Evolutionary conservation across 2,888 invertebrate genomes (phyloP), one percentile per base, ranked within the genome.

Genomic region (Eubasilissa splendida): DNA sequence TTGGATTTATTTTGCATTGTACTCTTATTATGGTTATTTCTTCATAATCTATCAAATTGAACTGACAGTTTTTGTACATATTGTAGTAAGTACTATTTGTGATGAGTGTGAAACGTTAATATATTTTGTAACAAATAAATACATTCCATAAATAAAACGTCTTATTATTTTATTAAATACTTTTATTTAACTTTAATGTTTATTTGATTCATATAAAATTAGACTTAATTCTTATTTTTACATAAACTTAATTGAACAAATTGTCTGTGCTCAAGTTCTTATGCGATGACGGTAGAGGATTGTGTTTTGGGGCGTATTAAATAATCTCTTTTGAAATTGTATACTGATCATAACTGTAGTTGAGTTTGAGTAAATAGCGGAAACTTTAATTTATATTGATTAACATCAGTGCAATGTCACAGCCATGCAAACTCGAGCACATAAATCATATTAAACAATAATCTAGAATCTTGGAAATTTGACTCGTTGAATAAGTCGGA

Each of bases 151-250:
- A 68, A 9, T 68, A 68, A 68, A 60, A 60, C 33, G 14, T 50
- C 14, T 10, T n/a, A 60, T 63, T 77, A 22, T 74, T 52, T 76
- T 54, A 66, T 76, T 76, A 76, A 76, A 76, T 76, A 76, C 7
- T 22, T 76, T 75, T 75, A 75, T 70, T 66, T 76, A 60, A 33
- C 31, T 59, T 77, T 65, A 76, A 60, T n/a, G 54, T 73, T 78
- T 63, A 58, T 65, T 78, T 70, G 66, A 58, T 76, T 80, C 68
- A 80, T 80, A 80, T 76, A 80, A 80, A 80, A 80, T 80, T 76
- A 80, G 50, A 70, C 68, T 76, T 75, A 75, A 59, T 74, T 68
- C 58, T 79, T 75, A 74, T 75, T 79, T 79, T 63, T 76, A 80
- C 60, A 65, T 76, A 76, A 75, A 54, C 22, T 33, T 73, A 73